Evolutionary conservation across 2,888 invertebrate species (phyloP).

Genomic region (Neoascia interrupta): DNA sequence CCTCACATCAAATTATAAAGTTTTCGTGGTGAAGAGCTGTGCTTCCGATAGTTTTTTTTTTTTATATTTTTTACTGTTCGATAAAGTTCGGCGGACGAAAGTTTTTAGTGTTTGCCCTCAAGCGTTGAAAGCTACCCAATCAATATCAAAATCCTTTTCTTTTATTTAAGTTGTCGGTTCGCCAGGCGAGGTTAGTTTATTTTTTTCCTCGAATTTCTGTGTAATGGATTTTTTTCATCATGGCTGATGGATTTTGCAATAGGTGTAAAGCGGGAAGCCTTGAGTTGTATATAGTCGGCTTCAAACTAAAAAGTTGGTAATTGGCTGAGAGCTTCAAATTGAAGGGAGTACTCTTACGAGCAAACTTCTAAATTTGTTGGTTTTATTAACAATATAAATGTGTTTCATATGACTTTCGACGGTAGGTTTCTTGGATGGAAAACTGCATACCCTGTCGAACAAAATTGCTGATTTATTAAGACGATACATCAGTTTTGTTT

Average conservation of each 20-base stretch:
- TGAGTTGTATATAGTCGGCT: not conserved
- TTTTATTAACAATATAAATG: too few species aligned
- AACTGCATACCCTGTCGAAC: not conserved
- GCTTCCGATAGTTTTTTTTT: constrained; percentile 29
- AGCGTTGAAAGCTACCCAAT: constrained; percentile 50
- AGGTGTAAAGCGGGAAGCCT: not conserved
- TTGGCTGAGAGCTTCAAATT: constrained; percentile 9
- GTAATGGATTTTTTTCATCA: not conserved
- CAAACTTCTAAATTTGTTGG: too few species aligned
- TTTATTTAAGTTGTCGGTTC: too few species aligned
- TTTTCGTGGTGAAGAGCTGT: constrained; percentile 11
- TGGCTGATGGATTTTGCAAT: constrained; percentile 5
- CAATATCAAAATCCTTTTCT: constrained; percentile 38
- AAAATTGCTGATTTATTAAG: not conserved
- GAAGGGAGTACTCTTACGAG: too few species aligned
- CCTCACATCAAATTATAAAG: constrained; percentile 55
- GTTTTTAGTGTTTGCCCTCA: constrained; percentile 46
- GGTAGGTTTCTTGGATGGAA: not conserved
- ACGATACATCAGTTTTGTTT: too few species aligned
- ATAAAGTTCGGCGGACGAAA: constrained; percentile 47
- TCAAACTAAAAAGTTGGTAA: constrained; percentile 8
- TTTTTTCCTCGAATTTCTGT: not conserved
- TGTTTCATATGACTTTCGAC: not conserved
- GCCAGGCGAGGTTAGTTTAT: too few species aligned
- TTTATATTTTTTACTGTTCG: too few species aligned